Conservation (phyloP, 2,797 vertebrate genomes). For the Enteromius afrohamiltoni region DNA sequence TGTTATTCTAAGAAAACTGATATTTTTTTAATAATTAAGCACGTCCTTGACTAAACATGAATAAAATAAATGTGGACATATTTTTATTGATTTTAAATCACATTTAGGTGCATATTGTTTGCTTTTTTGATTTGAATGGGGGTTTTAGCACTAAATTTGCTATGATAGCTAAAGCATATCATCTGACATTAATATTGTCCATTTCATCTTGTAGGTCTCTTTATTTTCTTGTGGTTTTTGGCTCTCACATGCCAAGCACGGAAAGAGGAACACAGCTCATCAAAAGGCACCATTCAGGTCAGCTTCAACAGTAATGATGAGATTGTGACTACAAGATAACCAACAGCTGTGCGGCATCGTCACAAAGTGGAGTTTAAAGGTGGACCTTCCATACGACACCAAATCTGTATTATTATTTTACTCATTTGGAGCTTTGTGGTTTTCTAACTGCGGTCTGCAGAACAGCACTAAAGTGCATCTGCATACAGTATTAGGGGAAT, state of each 20-base stretch:
- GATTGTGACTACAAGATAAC: not conserved
- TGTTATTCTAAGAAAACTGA: too few species aligned
- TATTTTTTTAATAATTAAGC: too few species aligned
- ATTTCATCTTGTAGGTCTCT: slow-evolving; percentile 67
- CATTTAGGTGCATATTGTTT: not conserved
- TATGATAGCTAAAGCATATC: not conserved
- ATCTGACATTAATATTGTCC: not conserved
- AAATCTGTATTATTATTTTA: not conserved
- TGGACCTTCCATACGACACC: not conserved
- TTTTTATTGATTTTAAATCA: too few species aligned
- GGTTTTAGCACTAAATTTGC: not conserved
- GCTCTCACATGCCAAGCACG: slow-evolving; percentile 64
- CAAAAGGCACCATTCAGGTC: slow-evolving; percentile 40
- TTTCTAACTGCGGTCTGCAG: not conserved
- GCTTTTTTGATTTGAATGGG: not conserved
- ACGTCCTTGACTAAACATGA: too few species aligned
- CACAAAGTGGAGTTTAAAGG: not conserved
- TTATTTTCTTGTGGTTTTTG: slow-evolving; percentile 76
- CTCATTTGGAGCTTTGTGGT: not conserved
- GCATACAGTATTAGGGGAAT: not conserved
- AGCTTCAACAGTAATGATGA: slow-evolving; percentile 60
- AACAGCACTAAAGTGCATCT: not conserved
- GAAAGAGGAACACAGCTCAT: slow-evolving; percentile 16
- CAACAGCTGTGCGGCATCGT: not conserved
- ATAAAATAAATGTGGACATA: too few species aligned